Evolutionary conservation across 2,113 vertebrate species (phyloP).

Genomic region (Lucifuga dentata): DNA sequence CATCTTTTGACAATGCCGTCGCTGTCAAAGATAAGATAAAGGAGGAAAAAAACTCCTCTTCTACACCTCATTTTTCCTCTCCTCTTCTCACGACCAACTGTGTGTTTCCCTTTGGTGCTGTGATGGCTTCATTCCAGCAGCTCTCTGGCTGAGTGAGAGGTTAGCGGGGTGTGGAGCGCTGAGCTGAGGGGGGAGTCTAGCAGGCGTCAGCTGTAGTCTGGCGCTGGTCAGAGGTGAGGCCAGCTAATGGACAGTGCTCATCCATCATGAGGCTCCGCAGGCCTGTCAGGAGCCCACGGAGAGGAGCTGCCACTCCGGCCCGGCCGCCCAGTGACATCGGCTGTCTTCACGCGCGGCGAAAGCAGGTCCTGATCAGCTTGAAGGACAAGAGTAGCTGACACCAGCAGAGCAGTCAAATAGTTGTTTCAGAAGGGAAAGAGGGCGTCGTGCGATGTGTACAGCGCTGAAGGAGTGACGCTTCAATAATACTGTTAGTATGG

Average conservation of each 20-base stretch:
- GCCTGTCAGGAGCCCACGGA: slow-evolving; percentile 79
- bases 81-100: slow-evolving; percentile 21
- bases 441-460: slow-evolving; percentile 25
- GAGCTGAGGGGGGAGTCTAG: slow-evolving; percentile 73
- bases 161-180: slow-evolving; percentile 54
- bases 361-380: slow-evolving; percentile 64
- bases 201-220: slow-evolving; percentile 83
- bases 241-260: slow-evolving; percentile 86
- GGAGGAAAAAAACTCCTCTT: slow-evolving; percentile 13
- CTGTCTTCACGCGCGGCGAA: slow-evolving; percentile 66
- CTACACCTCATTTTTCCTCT: slow-evolving; percentile 26
- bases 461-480: too few relatives aligned
- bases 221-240: slow-evolving; percentile 83
- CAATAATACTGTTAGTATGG: too few relatives aligned
- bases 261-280: slow-evolving; percentile 84
- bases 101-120: slow-evolving; percentile 56
- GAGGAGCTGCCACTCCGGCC: slow-evolving; percentile 79
- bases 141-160: slow-evolving; percentile 67
- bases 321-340: slow-evolving; percentile 71
- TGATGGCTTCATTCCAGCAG: slow-evolving; percentile 84
- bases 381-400: slow-evolving; percentile 75
- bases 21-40: slow-evolving; percentile 51
- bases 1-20: slow-evolving; percentile 70
- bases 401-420: slow-evolving; percentile 60
- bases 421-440: slow-evolving; percentile 45